Evolutionary conservation across 2,113 vertebrate species (phyloP).

Genomic region (Neodontobutis hainanensis): DNA sequence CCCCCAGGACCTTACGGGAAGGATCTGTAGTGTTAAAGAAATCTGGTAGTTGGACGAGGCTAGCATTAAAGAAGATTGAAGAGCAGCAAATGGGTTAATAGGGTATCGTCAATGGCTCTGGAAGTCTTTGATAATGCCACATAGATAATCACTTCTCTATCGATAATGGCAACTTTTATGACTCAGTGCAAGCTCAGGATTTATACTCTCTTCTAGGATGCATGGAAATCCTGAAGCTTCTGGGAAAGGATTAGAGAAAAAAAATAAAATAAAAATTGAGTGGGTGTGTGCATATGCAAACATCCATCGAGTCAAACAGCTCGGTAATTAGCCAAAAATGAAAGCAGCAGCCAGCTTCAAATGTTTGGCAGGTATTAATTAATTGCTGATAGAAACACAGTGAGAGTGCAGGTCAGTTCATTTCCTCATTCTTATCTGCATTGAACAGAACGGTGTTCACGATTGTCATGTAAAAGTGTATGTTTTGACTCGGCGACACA

Average conservation of each 20-base stretch:
- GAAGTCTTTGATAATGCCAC: conserved; percentile 49
- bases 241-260: too few species aligned
- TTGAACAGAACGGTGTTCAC: conserved; percentile 26
- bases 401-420: conserved; percentile 35
- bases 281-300: conserved; percentile 21
- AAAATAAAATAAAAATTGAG: neutral
- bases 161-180: neutral
- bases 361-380: conserved; percentile 63
- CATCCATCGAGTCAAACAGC: conserved; percentile 38
- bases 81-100: conserved; percentile 37
- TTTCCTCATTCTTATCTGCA: conserved; percentile 43
- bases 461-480: conserved; percentile 39
- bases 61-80: conserved; percentile 27
- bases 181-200: neutral
- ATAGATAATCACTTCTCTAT: conserved; percentile 46
- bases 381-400: conserved; percentile 45
- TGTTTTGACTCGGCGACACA: conserved; percentile 25
- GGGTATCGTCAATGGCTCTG: too few species aligned
- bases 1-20: neutral
- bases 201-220: too few species aligned
- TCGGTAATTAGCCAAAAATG: conserved; percentile 54
- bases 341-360: conserved; percentile 46
- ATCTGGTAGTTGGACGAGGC: conserved; percentile 22
- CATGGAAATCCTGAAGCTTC: too few species aligned
- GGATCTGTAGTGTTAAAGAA: conserved; percentile 25